Base-by-base conservation (phyloP, 2,113 vertebrate genomes). In the Tetrao urogallus region DNA sequence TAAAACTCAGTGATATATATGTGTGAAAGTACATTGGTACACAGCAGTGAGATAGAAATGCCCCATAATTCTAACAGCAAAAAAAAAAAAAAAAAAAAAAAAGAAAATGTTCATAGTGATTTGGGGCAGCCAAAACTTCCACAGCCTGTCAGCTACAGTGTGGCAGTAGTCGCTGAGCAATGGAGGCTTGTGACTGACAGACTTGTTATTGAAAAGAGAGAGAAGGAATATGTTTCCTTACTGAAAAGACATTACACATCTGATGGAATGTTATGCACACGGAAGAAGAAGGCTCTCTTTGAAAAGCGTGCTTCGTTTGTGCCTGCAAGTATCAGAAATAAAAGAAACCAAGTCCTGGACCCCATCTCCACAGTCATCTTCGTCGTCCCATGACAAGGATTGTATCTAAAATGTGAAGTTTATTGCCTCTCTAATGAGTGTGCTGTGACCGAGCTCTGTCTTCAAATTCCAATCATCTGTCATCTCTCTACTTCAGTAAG, bases 51-150 rank as follows among this genome's bases (percentile, higher is more conserved):
- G 66, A 76, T 73, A 28, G 7, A 30, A 82, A 66, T 38, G 13
- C 32, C 71, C 25, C 21, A 27, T 43, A 57, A 40, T 69, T 65
- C 52, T 70, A 42, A 65, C 58, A 69, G 82, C 79, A 87, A 32
- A 84, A 86, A 36, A 85, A 85, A 58, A 32, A 38, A 93, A 82
- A 72, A 76, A 42, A 9, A 42, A 42, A 42, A 42, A 40, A 86
- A 54, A 34, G 42, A 93, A 82, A 72, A 76, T 14, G 11, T 70
- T 89, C 86, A 67, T 25, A 34, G 18, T 58, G 38, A 76, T 89
- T 92, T 70, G 40, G 78, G 71, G 54, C 91, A 94, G 86, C 74
- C 84, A 79, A 73, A 96, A 80, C 48, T 90, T 89, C 79, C 78
- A 34, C 84, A 92, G 71, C 50, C 56, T 85, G 92, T 92, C 90